A percentile compares a stretch with the other conserved stretches of the same genome.
Conservation (phyloP, 2,888 invertebrate species). For the Dicyrtomina minuta region DNA sequence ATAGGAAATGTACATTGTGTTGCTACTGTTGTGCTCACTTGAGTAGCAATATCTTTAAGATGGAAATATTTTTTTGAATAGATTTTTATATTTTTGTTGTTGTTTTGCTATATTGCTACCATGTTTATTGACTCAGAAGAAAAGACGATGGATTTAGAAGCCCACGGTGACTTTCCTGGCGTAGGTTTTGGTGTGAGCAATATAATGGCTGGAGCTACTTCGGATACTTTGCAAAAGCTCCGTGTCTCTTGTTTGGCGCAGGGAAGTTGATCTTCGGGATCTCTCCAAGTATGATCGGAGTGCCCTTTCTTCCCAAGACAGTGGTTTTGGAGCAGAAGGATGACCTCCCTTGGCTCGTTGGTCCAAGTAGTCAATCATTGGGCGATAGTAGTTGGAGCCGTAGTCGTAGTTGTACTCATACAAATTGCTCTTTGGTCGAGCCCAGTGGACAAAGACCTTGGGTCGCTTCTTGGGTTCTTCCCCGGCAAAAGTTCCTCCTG, state of each 20-base stretch:
- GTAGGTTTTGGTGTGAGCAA: slow-evolving; percentile 51
- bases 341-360: slow-evolving; percentile 45
- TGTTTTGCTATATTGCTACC: neutral
- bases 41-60: too few species aligned
- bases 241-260: slow-evolving; percentile 42
- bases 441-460: slow-evolving; percentile 51
- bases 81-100: neutral
- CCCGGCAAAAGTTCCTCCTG: slow-evolving; percentile 46
- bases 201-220: slow-evolving; percentile 47
- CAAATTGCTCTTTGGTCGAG: slow-evolving; percentile 47
- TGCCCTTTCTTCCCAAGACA: slow-evolving; percentile 52
- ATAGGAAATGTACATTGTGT: slow-evolving; percentile 3
- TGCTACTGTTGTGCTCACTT: neutral
- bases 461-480: slow-evolving; percentile 48
- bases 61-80: neutral
- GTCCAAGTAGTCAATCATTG: slow-evolving; percentile 82
- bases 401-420: slow-evolving; percentile 75
- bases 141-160: slow-evolving; percentile 27
- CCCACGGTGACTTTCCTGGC: slow-evolving; percentile 31
- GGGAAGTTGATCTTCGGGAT: slow-evolving; percentile 39
- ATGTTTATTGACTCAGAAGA: neutral
- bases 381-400: slow-evolving; percentile 81
- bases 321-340: slow-evolving; percentile 44
- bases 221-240: slow-evolving; percentile 49
- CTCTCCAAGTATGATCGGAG: slow-evolving; percentile 49